These are phyloP conservation scores for Aulostomus chinensis DNA, from an alignment of 2,797 vertebrate species.

Conservation along the genomic window DNA sequence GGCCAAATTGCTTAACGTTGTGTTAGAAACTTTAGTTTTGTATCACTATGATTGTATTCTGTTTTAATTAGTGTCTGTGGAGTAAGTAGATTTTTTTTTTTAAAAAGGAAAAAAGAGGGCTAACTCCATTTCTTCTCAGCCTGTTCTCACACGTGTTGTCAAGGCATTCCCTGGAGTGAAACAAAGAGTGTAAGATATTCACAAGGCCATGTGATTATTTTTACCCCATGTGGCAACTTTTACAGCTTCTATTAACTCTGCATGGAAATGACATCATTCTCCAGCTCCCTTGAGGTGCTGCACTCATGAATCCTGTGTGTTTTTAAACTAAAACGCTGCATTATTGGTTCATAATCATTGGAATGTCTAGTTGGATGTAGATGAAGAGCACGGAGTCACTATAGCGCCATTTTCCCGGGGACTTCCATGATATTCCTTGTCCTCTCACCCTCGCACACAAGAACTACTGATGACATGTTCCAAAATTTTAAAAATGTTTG, in stretches of 20 bases:
- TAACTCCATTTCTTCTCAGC: neutral
- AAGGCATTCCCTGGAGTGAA: constrained; percentile 1
- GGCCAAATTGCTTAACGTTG: no score
- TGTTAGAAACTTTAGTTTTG: constrained; percentile 12
- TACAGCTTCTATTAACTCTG: constrained; percentile 39
- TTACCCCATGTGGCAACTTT: constrained; percentile 22
- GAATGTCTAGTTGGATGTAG: no score
- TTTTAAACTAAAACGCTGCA: no score
- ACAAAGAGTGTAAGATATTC: constrained; percentile 20
- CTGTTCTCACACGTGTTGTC: constrained; percentile 22
- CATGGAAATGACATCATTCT: constrained; percentile 21
- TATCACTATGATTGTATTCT: constrained; percentile 3
- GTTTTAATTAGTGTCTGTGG: constrained; percentile 1
- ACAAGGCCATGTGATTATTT: constrained; percentile 40
- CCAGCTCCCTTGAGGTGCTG: constrained; percentile 35
- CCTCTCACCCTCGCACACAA: no score
- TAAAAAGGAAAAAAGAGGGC: no score
- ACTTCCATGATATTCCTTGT: no score
- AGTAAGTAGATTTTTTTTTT: no score
- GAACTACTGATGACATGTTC: no score
- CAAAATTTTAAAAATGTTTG: no score
- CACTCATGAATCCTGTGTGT: constrained; percentile 37
- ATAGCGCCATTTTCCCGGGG: no score
- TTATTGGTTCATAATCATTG: no score
- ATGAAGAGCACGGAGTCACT: no score